Evolutionary conservation across 2,888 invertebrate species (phyloP).

Genomic region (Marasmarcha lunaedactyla): DNA sequence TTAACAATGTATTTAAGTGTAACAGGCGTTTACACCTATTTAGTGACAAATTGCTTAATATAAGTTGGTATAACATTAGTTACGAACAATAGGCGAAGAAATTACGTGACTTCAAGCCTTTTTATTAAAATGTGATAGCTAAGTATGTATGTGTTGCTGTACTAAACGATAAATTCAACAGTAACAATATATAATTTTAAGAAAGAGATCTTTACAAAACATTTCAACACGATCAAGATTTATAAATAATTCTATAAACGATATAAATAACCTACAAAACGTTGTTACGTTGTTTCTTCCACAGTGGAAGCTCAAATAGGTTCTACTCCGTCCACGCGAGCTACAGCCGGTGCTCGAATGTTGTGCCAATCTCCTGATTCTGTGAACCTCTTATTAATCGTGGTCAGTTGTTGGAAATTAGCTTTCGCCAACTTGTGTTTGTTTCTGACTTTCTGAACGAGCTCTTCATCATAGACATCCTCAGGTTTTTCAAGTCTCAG

Average conservation of each 20-base stretch:
- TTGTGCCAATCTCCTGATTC: constrained; percentile 50
- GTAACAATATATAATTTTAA: too few relatives aligned
- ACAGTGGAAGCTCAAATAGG: constrained; percentile 26
- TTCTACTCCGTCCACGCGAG: constrained; percentile 38
- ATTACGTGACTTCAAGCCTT: too few relatives aligned
- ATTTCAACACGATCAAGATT: constrained; percentile 4
- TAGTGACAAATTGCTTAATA: too few relatives aligned
- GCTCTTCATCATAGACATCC: constrained; percentile 75
- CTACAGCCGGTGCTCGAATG: constrained; percentile 39
- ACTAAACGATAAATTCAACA: too few relatives aligned
- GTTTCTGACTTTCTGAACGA: constrained; percentile 71
- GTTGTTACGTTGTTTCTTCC: too few relatives aligned
- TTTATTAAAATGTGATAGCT: too few relatives aligned
- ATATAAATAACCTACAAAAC: constrained; percentile 9
- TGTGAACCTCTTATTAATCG: constrained; percentile 52
- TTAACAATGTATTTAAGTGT: too few relatives aligned
- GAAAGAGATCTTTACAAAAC: too few relatives aligned
- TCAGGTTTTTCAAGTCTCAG: constrained; percentile 73
- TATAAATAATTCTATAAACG: constrained; percentile 13
- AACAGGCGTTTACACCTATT: too few relatives aligned
- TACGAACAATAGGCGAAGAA: too few relatives aligned
- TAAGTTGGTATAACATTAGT: too few relatives aligned
- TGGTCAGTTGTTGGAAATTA: constrained; percentile 71
- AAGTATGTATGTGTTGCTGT: too few relatives aligned
- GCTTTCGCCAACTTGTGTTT: constrained; percentile 76